Evolutionary conservation across 2,113 vertebrate genomes (phyloP).

Genomic region (Siphamia tubifer): DNA sequence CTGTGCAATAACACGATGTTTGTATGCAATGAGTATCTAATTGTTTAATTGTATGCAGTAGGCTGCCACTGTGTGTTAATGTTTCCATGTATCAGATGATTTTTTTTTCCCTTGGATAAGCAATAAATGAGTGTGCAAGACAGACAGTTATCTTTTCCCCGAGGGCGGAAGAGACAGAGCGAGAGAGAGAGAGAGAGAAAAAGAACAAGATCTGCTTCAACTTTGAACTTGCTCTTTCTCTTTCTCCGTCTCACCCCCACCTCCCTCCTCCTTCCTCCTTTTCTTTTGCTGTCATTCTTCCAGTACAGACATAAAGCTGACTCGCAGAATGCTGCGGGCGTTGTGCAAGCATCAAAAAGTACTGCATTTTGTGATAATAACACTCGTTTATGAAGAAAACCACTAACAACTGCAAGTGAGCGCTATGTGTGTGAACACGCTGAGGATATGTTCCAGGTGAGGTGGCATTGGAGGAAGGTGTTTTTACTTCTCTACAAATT

Average conservation of each 20-base stretch:
- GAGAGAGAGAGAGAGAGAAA: neutral
- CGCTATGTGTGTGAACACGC: neutral
- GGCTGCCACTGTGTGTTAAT: slow-evolving; percentile 3
- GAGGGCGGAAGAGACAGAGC: slow-evolving; percentile 1
- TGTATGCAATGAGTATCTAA: too few relatives aligned
- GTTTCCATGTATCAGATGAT: slow-evolving; percentile 4
- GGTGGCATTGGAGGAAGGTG: slow-evolving; percentile 40
- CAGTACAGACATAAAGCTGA: slow-evolving; percentile 23
- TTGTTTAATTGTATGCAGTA: slow-evolving; percentile 13
- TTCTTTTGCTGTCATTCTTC: slow-evolving; percentile 20
- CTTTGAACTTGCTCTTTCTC: slow-evolving; percentile 35
- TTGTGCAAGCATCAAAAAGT: slow-evolving; percentile 21
- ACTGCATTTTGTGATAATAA: slow-evolving; percentile 54
- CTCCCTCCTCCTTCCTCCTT: neutral
- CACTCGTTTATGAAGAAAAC: slow-evolving; percentile 27
- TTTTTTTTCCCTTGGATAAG: slow-evolving; percentile 7
- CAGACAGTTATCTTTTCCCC: neutral
- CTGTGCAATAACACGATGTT: neutral
- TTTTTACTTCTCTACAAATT: slow-evolving; percentile 29
- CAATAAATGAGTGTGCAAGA: slow-evolving; percentile 20
- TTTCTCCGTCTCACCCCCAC: neutral
- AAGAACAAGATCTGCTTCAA: slow-evolving; percentile 22
- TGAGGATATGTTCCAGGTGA: slow-evolving; percentile 22
- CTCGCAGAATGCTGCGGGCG: slow-evolving; percentile 27
- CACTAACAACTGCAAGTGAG: neutral